Conservation (phyloP, 2,888 invertebrate genomes). For the Andrena minutula region DNA sequence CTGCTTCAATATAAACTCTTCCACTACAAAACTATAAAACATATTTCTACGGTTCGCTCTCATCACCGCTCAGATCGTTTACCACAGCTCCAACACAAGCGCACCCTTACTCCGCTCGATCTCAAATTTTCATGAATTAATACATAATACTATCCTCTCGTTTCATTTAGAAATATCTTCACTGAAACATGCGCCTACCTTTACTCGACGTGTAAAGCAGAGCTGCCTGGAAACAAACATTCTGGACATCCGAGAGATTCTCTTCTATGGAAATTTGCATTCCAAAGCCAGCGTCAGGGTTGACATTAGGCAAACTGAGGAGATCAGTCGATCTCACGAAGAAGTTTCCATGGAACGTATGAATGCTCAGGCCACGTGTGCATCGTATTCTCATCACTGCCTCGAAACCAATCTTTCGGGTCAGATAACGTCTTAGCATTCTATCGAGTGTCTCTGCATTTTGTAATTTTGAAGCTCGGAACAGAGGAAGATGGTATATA, state of each 20-base stretch:
- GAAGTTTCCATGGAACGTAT: constrained; percentile 99
- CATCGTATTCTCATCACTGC: constrained; percentile 99
- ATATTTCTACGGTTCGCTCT: too few relatives aligned
- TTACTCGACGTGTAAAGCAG: constrained; percentile 97
- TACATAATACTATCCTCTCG: too few relatives aligned
- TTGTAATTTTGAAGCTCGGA: constrained; percentile 89
- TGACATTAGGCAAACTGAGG: constrained; percentile 97
- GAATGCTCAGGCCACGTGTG: constrained; percentile 96
- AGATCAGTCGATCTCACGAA: constrained; percentile 99
- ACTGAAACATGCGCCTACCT: constrained; percentile 85
- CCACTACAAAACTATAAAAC: too few relatives aligned
- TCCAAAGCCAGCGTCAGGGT: constrained; percentile 98
- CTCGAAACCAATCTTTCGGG: constrained; percentile 99
- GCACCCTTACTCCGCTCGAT: too few relatives aligned
- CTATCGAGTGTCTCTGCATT: constrained; percentile 91
- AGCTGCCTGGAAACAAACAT: constrained; percentile 98
- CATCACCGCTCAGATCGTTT: too few relatives aligned
- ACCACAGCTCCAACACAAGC: too few relatives aligned
- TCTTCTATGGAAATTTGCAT: constrained; percentile 99
- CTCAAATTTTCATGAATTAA: too few relatives aligned
- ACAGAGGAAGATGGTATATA: constrained; percentile 96
- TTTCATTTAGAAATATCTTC: too few relatives aligned
- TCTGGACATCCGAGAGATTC: constrained; percentile 93
- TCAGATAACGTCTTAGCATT: constrained; percentile 94
- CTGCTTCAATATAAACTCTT: too few relatives aligned